Conservation (phyloP, 2,113 vertebrate species). For the Gulo gulo region DNA sequence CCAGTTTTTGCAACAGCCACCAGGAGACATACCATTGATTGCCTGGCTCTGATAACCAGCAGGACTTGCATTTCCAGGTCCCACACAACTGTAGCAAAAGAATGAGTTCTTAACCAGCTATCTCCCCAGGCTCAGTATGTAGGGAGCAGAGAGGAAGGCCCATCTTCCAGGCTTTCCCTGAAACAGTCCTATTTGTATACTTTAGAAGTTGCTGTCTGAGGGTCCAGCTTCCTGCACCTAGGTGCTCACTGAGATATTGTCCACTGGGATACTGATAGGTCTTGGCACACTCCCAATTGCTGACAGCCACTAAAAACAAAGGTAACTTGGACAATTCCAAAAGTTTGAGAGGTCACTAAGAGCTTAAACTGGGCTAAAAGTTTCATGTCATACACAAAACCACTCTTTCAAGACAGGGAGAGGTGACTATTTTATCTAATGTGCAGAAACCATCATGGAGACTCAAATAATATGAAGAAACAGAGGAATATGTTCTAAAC, state of each 20-base stretch:
- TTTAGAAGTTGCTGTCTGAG: neutral
- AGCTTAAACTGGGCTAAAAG: neutral
- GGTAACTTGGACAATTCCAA: neutral
- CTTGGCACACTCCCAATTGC: neutral
- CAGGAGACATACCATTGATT: neutral
- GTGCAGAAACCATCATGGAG: neutral
- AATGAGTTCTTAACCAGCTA: neutral
- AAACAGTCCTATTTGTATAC: neutral
- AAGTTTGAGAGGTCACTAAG: neutral
- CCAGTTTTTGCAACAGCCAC: neutral
- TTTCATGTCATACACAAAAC: neutral
- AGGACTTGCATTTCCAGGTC: neutral
- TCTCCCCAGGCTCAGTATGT: too few relatives aligned
- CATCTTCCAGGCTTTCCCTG: neutral
- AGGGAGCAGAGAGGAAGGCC: neutral
- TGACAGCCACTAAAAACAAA: neutral
- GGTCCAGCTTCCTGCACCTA: neutral
- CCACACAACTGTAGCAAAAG: neutral
- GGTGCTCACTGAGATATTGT: neutral
- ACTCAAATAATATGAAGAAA: neutral
- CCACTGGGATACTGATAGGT: neutral
- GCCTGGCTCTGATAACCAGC: neutral
- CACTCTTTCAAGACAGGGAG: neutral
- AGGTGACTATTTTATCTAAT: neutral
- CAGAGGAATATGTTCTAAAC: neutral